Conservation (phyloP, 2,888 invertebrate genomes). For the Trissolcus japonicus region DNA sequence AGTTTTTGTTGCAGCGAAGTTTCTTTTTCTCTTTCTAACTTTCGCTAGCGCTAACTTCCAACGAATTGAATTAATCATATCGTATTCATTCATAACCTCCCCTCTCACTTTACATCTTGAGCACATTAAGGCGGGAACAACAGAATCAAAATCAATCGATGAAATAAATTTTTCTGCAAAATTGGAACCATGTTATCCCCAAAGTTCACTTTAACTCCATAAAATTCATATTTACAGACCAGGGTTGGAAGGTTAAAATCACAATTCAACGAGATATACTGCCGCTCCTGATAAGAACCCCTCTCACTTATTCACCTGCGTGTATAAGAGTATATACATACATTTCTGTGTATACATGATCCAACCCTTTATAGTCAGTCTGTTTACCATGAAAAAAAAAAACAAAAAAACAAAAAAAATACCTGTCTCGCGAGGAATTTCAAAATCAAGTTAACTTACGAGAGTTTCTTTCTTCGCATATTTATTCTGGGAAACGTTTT, state of each 20-base stretch:
- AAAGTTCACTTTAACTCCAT: slow-evolving; percentile 4
- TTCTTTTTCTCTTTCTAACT: slow-evolving; percentile 10
- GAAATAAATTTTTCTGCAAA: no score
- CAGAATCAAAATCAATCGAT: no score
- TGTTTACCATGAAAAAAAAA: no score
- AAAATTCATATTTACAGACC: slow-evolving; percentile 24
- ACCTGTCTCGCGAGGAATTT: no score
- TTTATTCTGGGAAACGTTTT: slow-evolving; percentile 31
- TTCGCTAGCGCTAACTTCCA: slow-evolving; percentile 9
- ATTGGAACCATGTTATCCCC: slow-evolving; percentile 1
- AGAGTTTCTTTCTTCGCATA: slow-evolving; percentile 2
- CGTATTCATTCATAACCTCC: no score
- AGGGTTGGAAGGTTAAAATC: slow-evolving; percentile 21
- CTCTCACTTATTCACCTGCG: background rate
- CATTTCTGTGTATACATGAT: no score
- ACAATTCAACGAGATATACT: slow-evolving; percentile 25
- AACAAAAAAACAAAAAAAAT: no score
- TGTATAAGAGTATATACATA: background rate
- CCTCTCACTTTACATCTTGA: no score
- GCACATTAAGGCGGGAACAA: no score
- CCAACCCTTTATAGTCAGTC: no score
- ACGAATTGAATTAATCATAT: background rate
- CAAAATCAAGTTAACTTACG: no score
- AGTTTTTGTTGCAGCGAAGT: slow-evolving; percentile 14
- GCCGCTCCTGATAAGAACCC: slow-evolving; percentile 23